These are phyloP conservation scores for Sebastes itinus DNA, from an alignment of 2,797 vertebrate genomes.

Conservation along the genomic window DNA sequence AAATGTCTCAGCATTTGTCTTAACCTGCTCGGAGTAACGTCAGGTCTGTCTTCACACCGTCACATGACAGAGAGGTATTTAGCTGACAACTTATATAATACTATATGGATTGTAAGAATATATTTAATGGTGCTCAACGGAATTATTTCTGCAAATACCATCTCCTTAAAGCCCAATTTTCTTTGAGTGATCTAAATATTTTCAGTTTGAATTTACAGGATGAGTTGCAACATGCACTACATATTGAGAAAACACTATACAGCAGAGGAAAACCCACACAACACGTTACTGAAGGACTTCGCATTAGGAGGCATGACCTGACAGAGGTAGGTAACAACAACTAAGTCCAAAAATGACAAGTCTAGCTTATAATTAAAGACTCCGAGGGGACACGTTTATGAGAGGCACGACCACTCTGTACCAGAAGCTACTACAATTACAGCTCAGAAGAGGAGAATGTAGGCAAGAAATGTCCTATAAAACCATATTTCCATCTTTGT, in stretches of 20 bases:
- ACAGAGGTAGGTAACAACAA: slow-evolving; percentile 75
- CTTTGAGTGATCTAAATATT: slow-evolving; percentile 14
- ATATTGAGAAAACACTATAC: slow-evolving; percentile 45
- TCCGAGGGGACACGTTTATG: slow-evolving; percentile 61
- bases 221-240: slow-evolving; percentile 65
- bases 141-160: slow-evolving; percentile 19
- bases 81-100: neutral
- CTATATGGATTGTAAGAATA: neutral
- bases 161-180: slow-evolving; percentile 1
- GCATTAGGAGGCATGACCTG: slow-evolving; percentile 55
- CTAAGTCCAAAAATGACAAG: slow-evolving; percentile 67
- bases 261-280: slow-evolving; percentile 59
- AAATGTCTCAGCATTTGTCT: slow-evolving; percentile 22
- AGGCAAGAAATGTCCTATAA: slow-evolving; percentile 54
- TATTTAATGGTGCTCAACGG: neutral
- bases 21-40: slow-evolving; percentile 21
- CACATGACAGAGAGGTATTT: neutral
- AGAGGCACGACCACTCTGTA: slow-evolving; percentile 60
- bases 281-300: slow-evolving; percentile 57
- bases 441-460: slow-evolving; percentile 58
- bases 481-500: slow-evolving; percentile 25
- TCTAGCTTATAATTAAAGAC: slow-evolving; percentile 73
- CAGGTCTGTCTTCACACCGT: neutral
- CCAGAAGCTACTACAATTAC: slow-evolving; percentile 70
- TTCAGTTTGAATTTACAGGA: slow-evolving; percentile 34